phyloP scores from a whole-genome alignment of 2,797 vertebrate genomes.

The Lutjanus campechanus region DNA sequence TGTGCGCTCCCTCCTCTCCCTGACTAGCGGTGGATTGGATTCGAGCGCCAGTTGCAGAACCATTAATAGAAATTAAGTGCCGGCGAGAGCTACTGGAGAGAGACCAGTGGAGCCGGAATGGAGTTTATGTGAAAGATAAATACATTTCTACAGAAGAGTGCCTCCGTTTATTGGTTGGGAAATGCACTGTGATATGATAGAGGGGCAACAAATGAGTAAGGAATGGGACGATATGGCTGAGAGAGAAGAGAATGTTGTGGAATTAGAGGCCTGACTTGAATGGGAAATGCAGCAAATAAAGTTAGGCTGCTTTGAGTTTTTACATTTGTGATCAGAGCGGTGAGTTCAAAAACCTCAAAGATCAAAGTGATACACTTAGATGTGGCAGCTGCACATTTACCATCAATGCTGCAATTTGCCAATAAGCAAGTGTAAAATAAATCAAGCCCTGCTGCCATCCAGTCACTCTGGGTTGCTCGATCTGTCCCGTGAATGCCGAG shows the following conservation, averaged over 20 bases:
- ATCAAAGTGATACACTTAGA: slow-evolving; percentile 10
- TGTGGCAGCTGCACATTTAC: slow-evolving; percentile 24
- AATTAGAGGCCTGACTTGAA: slow-evolving; percentile 79
- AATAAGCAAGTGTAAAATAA: slow-evolving; percentile 45
- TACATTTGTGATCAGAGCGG: slow-evolving; percentile 19
- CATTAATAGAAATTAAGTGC: slow-evolving; percentile 90
- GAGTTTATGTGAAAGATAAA: slow-evolving; percentile 88
- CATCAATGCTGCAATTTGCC: slow-evolving; percentile 41
- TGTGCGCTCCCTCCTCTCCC: slow-evolving; percentile 70
- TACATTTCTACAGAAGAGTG: slow-evolving; percentile 88
- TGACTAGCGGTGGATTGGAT: slow-evolving; percentile 78
- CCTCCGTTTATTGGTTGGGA: slow-evolving; percentile 86
- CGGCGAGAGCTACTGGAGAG: slow-evolving; percentile 83
- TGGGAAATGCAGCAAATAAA: slow-evolving; percentile 60
- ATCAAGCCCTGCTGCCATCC: slow-evolving; percentile 15
- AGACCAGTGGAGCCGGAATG: slow-evolving; percentile 81
- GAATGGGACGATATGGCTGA: slow-evolving; percentile 79
- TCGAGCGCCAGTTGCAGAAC: slow-evolving; percentile 82
- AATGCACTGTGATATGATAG: slow-evolving; percentile 86
- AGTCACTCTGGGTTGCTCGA: slow-evolving; percentile 47
- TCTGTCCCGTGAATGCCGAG: slow-evolving; percentile 47
- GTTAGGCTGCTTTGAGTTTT: slow-evolving; percentile 37
- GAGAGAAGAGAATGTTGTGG: slow-evolving; percentile 66
- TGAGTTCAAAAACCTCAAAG: slow-evolving; percentile 20
- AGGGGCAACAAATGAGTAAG: slow-evolving; percentile 83